A percentile compares a stretch with the other conserved stretches of the same genome.
Evolutionary conservation across 2,888 invertebrate genomes (phyloP).

Genomic region (Tribolium freemani): DNA sequence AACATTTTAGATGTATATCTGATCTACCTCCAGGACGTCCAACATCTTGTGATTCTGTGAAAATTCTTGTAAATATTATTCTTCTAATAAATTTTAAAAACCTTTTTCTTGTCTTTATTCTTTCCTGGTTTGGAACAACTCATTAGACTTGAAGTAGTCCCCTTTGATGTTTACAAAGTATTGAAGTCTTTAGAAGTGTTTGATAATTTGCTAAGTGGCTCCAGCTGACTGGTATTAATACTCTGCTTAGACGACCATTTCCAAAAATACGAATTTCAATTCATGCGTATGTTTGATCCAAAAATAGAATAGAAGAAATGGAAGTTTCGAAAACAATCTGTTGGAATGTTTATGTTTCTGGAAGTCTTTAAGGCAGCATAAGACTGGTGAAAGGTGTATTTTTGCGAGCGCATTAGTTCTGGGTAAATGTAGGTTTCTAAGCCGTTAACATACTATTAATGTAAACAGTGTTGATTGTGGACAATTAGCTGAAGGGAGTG

Average conservation of each 20-base stretch:
- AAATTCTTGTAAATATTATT: background rate
- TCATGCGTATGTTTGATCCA: slow-evolving; percentile 7
- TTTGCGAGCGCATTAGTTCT: slow-evolving; percentile 39
- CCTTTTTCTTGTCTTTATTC: background rate
- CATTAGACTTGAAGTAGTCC: background rate
- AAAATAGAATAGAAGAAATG: background rate
- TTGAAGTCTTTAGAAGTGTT: background rate
- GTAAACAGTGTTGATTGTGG: slow-evolving; percentile 58
- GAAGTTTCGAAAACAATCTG: slow-evolving; percentile 6
- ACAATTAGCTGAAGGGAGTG: slow-evolving; percentile 49
- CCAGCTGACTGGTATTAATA: slow-evolving; percentile 15
- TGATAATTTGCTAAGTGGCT: background rate
- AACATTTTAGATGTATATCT: background rate
- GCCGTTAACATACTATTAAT: slow-evolving; percentile 54
- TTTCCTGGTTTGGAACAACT: background rate
- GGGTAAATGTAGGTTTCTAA: slow-evolving; percentile 53
- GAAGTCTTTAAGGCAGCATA: slow-evolving; percentile 12
- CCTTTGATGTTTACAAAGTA: slow-evolving; percentile 15
- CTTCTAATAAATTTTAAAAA: too few species aligned
- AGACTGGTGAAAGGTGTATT: slow-evolving; percentile 26
- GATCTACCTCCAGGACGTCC: background rate
- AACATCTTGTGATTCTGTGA: background rate
- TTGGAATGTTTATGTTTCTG: slow-evolving; percentile 25
- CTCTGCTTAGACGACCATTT: background rate
- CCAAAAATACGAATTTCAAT: slow-evolving; percentile 6